Percentiles rank a stretch among this genome's conserved stretches.
Evolutionary conservation across 2,797 vertebrate species (phyloP).

Genomic region (Smutsia temminckii): DNA sequence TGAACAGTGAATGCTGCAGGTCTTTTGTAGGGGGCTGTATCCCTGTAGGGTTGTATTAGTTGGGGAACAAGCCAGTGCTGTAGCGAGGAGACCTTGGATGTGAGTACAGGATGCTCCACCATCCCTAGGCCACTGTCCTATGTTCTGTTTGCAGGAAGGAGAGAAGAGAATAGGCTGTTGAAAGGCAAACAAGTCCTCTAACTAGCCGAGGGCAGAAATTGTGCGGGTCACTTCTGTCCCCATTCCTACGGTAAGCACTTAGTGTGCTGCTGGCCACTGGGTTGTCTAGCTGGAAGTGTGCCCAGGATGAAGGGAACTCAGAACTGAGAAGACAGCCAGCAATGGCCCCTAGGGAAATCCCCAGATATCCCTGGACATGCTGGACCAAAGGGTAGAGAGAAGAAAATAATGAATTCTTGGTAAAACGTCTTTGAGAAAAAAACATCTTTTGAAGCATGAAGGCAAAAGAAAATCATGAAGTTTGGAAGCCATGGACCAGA

Average conservation of each 20-base stretch:
- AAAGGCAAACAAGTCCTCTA: not conserved
- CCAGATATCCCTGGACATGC: no score
- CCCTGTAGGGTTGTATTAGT: not conserved
- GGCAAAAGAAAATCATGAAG: not conserved
- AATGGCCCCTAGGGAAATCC: no score
- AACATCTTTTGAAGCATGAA: not conserved
- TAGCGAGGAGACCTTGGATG: not conserved
- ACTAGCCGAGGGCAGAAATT: not conserved
- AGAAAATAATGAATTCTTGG: not conserved
- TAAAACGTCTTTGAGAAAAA: not conserved
- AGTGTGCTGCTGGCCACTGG: not conserved
- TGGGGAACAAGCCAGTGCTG: not conserved
- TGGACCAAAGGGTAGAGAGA: not conserved
- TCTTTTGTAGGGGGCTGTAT: accelerated
- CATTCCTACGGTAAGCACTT: accelerated
- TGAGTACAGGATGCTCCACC: not conserved
- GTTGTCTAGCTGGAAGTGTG: not conserved
- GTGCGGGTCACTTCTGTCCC: not conserved
- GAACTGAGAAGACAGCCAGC: not conserved
- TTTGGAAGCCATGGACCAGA: not conserved
- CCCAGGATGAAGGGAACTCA: not conserved
- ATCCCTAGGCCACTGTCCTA: not conserved
- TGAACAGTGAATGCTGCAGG: accelerated
- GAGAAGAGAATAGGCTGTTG: not conserved
- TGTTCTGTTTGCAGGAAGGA: not conserved